Percentiles rank a stretch among this genome's conserved stretches.
These are phyloP conservation scores for Drosophila jambulina DNA, from an alignment of 1,140 invertebrate species.

Conservation along the genomic window DNA sequence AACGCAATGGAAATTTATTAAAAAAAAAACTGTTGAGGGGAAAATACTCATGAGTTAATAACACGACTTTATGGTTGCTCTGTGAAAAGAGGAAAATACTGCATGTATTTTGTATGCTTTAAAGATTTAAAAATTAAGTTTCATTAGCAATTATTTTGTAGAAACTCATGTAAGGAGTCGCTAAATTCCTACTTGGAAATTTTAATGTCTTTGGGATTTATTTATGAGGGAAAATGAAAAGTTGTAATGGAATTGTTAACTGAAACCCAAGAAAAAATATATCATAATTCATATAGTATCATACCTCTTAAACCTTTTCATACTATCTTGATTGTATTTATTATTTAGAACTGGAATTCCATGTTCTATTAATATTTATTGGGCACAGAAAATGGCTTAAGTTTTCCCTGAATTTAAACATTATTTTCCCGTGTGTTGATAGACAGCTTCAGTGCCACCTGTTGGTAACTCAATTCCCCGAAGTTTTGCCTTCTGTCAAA, in stretches of 20 bases:
- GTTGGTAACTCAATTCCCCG: slow-evolving; percentile 13
- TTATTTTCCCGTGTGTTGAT: neutral
- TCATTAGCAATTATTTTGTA: too few species aligned
- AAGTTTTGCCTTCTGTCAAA: slow-evolving; percentile 19
- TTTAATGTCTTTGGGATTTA: neutral
- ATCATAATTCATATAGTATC: too few species aligned
- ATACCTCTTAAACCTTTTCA: too few species aligned
- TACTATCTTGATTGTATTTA: neutral
- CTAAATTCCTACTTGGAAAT: too few species aligned
- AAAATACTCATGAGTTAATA: slow-evolving; percentile 10
- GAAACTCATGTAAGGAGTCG: too few species aligned
- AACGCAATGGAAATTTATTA: slow-evolving; percentile 33
- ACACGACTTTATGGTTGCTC: neutral
- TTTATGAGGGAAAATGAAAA: too few species aligned
- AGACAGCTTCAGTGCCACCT: neutral
- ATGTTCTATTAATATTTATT: neutral
- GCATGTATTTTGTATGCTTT: neutral
- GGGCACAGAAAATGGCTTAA: neutral
- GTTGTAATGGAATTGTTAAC: too few species aligned
- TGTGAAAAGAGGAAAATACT: neutral
- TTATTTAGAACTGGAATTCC: neutral
- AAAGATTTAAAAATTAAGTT: too few species aligned
- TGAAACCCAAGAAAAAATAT: too few species aligned
- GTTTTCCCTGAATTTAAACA: neutral
- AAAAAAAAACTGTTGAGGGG: neutral